Evolutionary conservation across 2,888 invertebrate species (phyloP), one percentile per base, ranked within the genome.

Genomic region (Tinea trinotella): DNA sequence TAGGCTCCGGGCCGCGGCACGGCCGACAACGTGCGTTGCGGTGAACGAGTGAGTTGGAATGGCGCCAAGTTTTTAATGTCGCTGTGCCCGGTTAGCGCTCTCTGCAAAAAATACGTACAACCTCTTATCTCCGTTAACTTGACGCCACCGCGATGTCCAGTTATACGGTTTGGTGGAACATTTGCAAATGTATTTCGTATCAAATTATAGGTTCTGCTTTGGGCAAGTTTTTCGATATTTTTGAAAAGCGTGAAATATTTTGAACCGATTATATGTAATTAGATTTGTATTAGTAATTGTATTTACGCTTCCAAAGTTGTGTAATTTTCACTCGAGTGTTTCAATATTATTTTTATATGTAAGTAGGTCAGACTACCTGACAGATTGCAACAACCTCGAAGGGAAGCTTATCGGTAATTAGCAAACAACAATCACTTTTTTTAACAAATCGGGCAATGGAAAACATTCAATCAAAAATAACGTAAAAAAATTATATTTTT

Each of bases 41-140:
- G 15, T 35, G 18, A 10, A 52, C 18, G 18, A 13, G 5, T n/a
- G 34, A 34, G 15, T 22, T 7, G 40, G 17, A 40, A 40, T 46
- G 46, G 17, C 15, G 46, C 19, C 7, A 36, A 46, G 50, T 13
- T 50, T 13, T 50, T 13, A n/a, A 24, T 22, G 17, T 22, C 50
- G 24, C 24, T 64, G 63, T 35, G 18, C 65, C 50, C 71, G 66
- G 71, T 74, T 71, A 70, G 74, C 74, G 76, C 74, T 72, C 70
- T 48, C 19, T 48, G 74, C 70, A 67, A 80, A 79, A 76, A 77
- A 76, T 70, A 58, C 62, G 62, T 61, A 59, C 71, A 70, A 68
- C 69, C 68, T 74, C 74, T 81, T 81, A 80, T 80, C 79, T 76
- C 66, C 64, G 64, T 60, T 66, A 65, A 62, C 60, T 18, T 46